phyloP scores from a whole-genome alignment of 1,140 invertebrate species.

The Formica selysi region DNA sequence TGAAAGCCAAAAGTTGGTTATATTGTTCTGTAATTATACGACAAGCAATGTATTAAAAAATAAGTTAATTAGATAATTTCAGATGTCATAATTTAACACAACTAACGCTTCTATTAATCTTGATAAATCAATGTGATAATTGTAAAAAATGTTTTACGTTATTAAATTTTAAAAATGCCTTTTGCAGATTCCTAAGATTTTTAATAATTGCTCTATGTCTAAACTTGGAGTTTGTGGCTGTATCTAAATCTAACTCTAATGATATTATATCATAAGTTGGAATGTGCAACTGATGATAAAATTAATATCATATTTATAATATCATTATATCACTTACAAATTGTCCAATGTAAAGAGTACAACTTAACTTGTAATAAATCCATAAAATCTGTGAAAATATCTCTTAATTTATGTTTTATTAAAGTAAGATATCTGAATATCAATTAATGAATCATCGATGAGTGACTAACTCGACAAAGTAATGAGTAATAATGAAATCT shows the following conservation, averaged over 20 bases:
- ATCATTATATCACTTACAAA: not conserved
- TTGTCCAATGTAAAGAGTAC: not conserved
- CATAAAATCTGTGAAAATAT: not conserved
- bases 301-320: constrained; percentile 23
- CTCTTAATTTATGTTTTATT: not conserved
- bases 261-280: not conserved
- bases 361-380: not conserved
- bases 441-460: constrained; percentile 11
- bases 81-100: too few species aligned
- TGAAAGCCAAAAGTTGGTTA: constrained; percentile 28
- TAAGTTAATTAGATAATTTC: too few species aligned
- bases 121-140: too few species aligned
- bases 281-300: not conserved
- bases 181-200: too few species aligned
- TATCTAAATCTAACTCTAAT: constrained; percentile 10
- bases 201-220: not conserved
- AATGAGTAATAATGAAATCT: constrained; percentile 47
- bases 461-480: not conserved
- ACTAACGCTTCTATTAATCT: too few species aligned
- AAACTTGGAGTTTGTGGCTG: not conserved
- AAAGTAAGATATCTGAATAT: constrained; percentile 18
- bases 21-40: not conserved
- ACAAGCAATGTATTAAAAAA: too few species aligned
- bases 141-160: too few species aligned
- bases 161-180: too few species aligned